Conservation (phyloP, 2,888 invertebrate genomes). For the Elmis aenea region DNA sequence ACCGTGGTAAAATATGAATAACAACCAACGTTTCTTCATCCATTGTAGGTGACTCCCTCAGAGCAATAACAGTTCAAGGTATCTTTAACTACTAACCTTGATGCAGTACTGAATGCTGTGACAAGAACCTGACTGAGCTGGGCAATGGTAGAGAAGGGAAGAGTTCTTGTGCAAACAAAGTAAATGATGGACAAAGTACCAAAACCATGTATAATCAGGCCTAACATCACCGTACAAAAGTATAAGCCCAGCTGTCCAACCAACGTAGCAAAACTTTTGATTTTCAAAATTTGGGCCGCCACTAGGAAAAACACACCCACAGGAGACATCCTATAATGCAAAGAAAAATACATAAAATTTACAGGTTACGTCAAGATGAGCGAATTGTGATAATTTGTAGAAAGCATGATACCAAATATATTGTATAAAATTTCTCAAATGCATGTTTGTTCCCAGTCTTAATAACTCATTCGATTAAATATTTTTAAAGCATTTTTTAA, state of each 20-base stretch:
- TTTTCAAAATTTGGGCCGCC: slow-evolving; percentile 86
- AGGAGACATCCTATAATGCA: slow-evolving; percentile 75
- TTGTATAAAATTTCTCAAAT: too few relatives aligned
- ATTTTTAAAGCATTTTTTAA: too few relatives aligned
- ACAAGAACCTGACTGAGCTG: slow-evolving; percentile 88
- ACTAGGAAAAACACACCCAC: slow-evolving; percentile 85
- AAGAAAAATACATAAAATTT: too few relatives aligned
- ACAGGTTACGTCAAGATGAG: too few relatives aligned
- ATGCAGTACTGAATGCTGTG: slow-evolving; percentile 95
- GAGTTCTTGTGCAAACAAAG: slow-evolving; percentile 71
- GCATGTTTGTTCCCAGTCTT: too few relatives aligned
- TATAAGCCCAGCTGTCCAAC: slow-evolving; percentile 88
- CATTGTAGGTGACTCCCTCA: too few relatives aligned
- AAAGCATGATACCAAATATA: too few relatives aligned
- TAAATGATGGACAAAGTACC: slow-evolving; percentile 84
- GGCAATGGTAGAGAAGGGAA: slow-evolving; percentile 77
- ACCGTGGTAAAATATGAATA: too few relatives aligned
- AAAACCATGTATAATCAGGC: slow-evolving; percentile 87
- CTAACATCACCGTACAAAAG: slow-evolving; percentile 88
- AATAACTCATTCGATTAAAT: too few relatives aligned
- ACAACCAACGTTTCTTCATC: too few relatives aligned
- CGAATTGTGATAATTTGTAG: too few relatives aligned
- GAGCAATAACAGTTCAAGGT: too few relatives aligned
- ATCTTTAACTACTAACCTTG: slow-evolving; percentile 53
- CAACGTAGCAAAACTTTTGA: slow-evolving; percentile 77